Conservation (phyloP, 2,797 vertebrate species). For the Lepidocolaptes lacrymiger region DNA sequence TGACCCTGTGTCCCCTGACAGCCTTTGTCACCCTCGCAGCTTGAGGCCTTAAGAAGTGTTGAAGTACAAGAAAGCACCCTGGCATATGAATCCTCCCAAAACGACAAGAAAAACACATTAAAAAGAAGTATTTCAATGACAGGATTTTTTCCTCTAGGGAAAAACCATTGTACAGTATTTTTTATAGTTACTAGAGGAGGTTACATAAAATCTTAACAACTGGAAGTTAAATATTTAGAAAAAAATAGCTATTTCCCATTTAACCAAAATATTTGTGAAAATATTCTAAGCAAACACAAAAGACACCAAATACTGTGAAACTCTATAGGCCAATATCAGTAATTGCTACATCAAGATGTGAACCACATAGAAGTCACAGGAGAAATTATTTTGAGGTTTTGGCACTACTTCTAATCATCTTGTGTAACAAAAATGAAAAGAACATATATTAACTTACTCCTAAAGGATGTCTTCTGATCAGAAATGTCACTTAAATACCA, state of each 20-base stretch:
- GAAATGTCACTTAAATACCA: background rate
- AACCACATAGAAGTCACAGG: background rate
- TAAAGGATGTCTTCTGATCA: background rate
- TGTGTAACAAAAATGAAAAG: background rate
- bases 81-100: background rate
- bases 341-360: background rate
- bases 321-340: background rate
- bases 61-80: background rate
- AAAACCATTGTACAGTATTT: background rate
- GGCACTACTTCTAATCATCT: background rate
- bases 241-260: background rate
- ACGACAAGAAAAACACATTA: background rate
- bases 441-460: background rate
- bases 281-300: background rate
- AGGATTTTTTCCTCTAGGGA: background rate
- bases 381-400: background rate
- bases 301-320: background rate
- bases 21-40: background rate
- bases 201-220: background rate
- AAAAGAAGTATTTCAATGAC: background rate
- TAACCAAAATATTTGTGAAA: background rate
- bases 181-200: background rate
- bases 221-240: background rate
- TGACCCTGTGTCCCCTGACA: rapidly evolving
- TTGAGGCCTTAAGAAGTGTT: background rate